Evolutionary conservation across 2,113 vertebrate genomes (phyloP), one percentile per base, ranked within the genome.

Genomic region (Lepus timidus): DNA sequence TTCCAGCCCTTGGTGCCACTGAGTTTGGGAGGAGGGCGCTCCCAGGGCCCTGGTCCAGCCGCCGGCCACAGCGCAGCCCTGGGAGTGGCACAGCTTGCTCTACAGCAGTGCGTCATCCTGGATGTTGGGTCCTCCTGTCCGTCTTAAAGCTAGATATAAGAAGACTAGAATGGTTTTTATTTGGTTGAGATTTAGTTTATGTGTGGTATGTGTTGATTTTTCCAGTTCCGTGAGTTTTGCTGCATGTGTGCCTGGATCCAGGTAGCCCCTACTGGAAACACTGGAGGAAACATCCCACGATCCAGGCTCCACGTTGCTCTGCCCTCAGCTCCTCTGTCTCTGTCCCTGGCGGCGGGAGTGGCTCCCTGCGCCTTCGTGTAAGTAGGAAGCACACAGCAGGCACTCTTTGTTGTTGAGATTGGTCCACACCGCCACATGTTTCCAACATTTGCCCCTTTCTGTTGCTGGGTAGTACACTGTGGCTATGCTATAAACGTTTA

Each of bases 111-210:
- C 14, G 9, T 20, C 13, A 4, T 49, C 74, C n/a, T 94, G 11
- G 67, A 29, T 70, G 23, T 19, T 49, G 27, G 83, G 23, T 65
- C 44, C 20, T 51, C 29, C 4, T 83, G 36, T 51, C 49, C 61
- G 2, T 88, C 70, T 78, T 62, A 93, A 90, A 88, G 81, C 61
- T 80, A 36, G 31, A 29, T 33, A 19, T 31, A 22, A 84, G 85
- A 31, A 61, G 67, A 11, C 33, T 64, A 33, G 27, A 22, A 65
- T 64, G 74, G 58, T 44, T 86, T 91, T 83, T 29, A 29, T 31
- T 71, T 33, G 49, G 20, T 74, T 93, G 55, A 90, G 64, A 71
- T 79, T 94, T 16, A 71, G 23, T 55, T 84, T 95, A 75, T 29
- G 39, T 89, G 22, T 31, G 80, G 13, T 85, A 25, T 70, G 82